Evolutionary conservation across 2,797 vertebrate genomes (phyloP).

Genomic region (Lerista edwardsae): DNA sequence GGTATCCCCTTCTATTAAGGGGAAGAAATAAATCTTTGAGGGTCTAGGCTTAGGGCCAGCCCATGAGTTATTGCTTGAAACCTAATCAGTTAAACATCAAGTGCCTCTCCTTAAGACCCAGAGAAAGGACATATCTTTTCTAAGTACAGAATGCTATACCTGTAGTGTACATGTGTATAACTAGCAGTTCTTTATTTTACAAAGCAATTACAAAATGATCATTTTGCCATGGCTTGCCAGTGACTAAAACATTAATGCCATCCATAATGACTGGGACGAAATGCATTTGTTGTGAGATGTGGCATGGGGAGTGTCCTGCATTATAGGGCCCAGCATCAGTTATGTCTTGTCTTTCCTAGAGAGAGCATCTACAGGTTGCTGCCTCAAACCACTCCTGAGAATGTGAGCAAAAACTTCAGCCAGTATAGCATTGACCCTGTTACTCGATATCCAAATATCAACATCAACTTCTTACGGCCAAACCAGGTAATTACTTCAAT

Average conservation of each 20-base stretch:
- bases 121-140: neutral
- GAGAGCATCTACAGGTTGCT: slow-evolving; percentile 96
- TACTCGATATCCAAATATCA: slow-evolving; percentile 97
- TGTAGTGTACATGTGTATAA: no score
- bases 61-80: neutral
- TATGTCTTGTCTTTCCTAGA: slow-evolving; percentile 69
- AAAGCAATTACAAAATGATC: neutral
- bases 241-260: neutral
- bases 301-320: neutral
- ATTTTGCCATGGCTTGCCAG: neutral
- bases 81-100: neutral
- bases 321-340: neutral
- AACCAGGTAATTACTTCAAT: slow-evolving; percentile 84
- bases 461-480: slow-evolving; percentile 89
- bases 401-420: slow-evolving; percentile 97
- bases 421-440: slow-evolving; percentile 95
- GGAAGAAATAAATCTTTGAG: neutral
- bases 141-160: no score
- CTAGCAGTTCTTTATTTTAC: neutral
- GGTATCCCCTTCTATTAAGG: neutral
- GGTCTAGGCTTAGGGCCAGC: neutral
- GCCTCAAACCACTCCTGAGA: slow-evolving; percentile 97
- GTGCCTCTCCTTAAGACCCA: neutral
- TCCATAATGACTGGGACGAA: neutral
- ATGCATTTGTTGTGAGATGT: neutral